phyloP scores from a whole-genome alignment of 2,888 invertebrate species.

The Drosophila histrio region DNA sequence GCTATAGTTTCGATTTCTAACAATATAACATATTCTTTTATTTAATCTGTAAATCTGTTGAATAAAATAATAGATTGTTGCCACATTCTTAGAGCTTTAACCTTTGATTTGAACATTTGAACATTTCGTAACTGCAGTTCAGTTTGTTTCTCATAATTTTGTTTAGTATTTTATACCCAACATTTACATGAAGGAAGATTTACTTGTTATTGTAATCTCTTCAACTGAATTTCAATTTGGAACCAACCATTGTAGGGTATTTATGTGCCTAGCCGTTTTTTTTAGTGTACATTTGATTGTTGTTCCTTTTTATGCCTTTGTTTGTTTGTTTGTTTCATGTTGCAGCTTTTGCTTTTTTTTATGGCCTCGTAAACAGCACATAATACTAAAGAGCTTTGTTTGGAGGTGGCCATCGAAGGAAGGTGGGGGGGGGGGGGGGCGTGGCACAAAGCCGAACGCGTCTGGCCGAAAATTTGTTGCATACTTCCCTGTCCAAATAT shows the following conservation, averaged over 20 bases:
- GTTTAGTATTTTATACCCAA: background rate
- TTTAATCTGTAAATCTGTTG: background rate
- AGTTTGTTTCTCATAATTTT: background rate
- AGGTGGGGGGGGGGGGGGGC: conserved; percentile 1
- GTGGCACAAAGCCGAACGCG: conserved; percentile 28
- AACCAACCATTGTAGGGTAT: conserved; percentile 30
- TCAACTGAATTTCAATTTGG: too few species aligned
- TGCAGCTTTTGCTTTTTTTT: conserved; percentile 49
- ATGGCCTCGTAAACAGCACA: conserved; percentile 71
- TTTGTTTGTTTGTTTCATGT: conserved; percentile 46
- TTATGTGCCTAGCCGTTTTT: background rate
- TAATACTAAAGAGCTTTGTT: conserved; percentile 67
- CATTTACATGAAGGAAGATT: too few species aligned
- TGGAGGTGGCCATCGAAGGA: background rate
- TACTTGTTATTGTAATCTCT: too few species aligned
- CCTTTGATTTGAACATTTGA: background rate
- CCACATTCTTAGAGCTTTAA: background rate
- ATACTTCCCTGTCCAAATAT: conserved; percentile 22
- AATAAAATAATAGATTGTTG: background rate
- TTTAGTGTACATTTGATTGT: background rate
- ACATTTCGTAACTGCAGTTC: background rate
- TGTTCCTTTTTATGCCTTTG: conserved; percentile 28
- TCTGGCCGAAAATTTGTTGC: conserved; percentile 57
- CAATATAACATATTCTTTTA: background rate
- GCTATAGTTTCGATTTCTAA: too few species aligned